Evolutionary conservation across 1,140 invertebrate genomes (phyloP).

Genomic region (Cydia pomonella): DNA sequence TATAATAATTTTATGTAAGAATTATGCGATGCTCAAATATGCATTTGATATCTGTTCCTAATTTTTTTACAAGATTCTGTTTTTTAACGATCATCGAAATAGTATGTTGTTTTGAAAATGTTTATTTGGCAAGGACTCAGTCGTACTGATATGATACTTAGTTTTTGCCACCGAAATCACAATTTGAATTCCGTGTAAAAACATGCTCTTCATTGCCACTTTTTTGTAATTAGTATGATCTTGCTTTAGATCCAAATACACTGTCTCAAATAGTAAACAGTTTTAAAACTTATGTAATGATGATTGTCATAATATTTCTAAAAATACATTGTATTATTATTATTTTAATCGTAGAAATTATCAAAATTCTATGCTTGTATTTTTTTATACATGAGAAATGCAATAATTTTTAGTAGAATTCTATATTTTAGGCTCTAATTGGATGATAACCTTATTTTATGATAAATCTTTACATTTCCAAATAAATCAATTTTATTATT

Average conservation of each 20-base stretch:
- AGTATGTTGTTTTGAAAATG: background rate
- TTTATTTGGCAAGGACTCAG: too few relatives aligned
- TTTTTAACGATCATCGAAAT: background rate
- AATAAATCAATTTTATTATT: constrained; percentile 15
- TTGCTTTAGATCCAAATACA: too few relatives aligned
- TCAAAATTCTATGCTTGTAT: background rate
- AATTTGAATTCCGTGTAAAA: too few relatives aligned
- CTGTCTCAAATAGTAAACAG: too few relatives aligned
- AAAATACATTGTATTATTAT: background rate
- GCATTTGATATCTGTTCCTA: constrained; percentile 18
- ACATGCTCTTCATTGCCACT: too few relatives aligned
- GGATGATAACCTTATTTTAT: constrained; percentile 30
- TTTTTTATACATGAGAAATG: constrained; percentile 5
- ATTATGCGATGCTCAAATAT: constrained; percentile 11
- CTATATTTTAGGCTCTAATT: constrained; percentile 22
- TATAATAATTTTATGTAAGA: constrained; percentile 11
- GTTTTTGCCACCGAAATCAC: background rate
- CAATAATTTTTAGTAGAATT: constrained; percentile 27
- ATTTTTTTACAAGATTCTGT: background rate
- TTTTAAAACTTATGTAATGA: background rate
- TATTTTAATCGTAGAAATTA: background rate
- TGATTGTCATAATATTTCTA: background rate
- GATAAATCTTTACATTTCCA: constrained; percentile 31
- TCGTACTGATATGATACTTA: background rate
- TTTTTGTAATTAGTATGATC: too few relatives aligned